phyloP scores from a whole-genome alignment of 2,113 vertebrate genomes.

The Chionodraco myersi region DNA sequence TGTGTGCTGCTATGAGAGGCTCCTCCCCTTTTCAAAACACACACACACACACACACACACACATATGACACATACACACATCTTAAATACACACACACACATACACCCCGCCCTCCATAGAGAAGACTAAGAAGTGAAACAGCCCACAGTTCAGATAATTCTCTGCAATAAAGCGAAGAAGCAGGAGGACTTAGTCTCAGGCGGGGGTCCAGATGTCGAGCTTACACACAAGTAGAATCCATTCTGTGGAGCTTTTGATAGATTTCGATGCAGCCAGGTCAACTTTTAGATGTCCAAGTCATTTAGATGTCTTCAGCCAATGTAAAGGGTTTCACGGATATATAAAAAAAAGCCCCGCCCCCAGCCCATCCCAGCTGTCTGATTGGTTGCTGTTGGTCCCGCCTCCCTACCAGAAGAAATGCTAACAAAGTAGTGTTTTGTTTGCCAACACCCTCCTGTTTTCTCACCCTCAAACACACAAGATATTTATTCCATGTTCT shows the following conservation, averaged over 20 bases:
- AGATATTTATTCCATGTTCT: conserved; percentile 65
- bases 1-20: conserved; percentile 98
- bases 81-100: conserved; percentile 4
- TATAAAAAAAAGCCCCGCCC: not conserved
- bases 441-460: conserved; percentile 74
- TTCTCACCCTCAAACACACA: conserved; percentile 29
- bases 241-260: conserved; percentile 38
- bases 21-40: conserved; percentile 59
- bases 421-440: conserved; percentile 60
- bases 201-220: conserved; percentile 16
- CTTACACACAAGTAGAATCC: conserved; percentile 47
- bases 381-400: conserved; percentile 38
- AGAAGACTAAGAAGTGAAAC: conserved; percentile 60
- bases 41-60: conserved; percentile 46
- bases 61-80: conserved; percentile 6
- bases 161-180: conserved; percentile 77
- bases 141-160: conserved; percentile 69
- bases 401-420: conserved; percentile 45
- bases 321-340: conserved; percentile 22
- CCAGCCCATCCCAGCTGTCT: conserved; percentile 25
- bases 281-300: conserved; percentile 15
- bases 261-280: conserved; percentile 39
- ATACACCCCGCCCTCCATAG: conserved; percentile 54
- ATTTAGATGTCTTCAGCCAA: conserved; percentile 33
- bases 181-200: not conserved